Percentiles rank a stretch among this genome's conserved stretches.
Conservation (phyloP, 2,888 invertebrate species). For the Epistrophe grossulariae region DNA sequence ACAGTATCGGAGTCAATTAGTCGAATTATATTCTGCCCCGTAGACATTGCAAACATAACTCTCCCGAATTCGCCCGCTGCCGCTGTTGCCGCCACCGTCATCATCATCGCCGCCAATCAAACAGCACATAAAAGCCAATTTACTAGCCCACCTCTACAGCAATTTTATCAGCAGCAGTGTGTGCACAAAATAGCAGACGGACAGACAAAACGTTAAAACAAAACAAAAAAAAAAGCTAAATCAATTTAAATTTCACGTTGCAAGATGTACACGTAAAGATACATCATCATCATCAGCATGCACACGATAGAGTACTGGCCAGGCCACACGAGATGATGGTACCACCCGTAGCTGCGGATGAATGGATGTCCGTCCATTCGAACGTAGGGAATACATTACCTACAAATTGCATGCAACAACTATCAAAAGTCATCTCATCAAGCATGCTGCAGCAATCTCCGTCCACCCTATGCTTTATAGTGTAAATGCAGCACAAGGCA, state of each 20-base stretch:
- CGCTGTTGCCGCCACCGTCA: background rate
- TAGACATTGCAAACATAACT: constrained; percentile 53
- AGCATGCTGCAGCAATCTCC: constrained; percentile 16
- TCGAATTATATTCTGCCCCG: constrained; percentile 64
- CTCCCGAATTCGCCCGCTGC: constrained; percentile 31
- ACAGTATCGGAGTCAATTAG: constrained; percentile 71
- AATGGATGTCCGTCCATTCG: constrained; percentile 48
- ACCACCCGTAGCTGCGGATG: constrained; percentile 66
- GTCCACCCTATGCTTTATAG: constrained; percentile 30
- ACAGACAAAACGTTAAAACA: constrained; percentile 28
- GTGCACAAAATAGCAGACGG: constrained; percentile 27
- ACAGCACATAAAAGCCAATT: constrained; percentile 72
- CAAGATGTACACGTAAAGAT: constrained; percentile 55
- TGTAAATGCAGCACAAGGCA: constrained; percentile 39
- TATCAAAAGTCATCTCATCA: constrained; percentile 63
- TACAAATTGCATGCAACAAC: constrained; percentile 65
- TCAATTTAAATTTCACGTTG: constrained; percentile 72
- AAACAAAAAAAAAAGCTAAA: constrained; percentile 49
- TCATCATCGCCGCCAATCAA: constrained; percentile 44
- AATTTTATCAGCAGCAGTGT: constrained; percentile 60
- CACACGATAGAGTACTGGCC: constrained; percentile 50
- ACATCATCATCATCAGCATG: constrained; percentile 63
- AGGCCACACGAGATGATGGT: constrained; percentile 60
- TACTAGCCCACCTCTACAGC: constrained; percentile 67
- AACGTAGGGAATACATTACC: constrained; percentile 26